phyloP scores from a whole-genome alignment of 2,888 invertebrate species.

The Drosophila paracracens region DNA sequence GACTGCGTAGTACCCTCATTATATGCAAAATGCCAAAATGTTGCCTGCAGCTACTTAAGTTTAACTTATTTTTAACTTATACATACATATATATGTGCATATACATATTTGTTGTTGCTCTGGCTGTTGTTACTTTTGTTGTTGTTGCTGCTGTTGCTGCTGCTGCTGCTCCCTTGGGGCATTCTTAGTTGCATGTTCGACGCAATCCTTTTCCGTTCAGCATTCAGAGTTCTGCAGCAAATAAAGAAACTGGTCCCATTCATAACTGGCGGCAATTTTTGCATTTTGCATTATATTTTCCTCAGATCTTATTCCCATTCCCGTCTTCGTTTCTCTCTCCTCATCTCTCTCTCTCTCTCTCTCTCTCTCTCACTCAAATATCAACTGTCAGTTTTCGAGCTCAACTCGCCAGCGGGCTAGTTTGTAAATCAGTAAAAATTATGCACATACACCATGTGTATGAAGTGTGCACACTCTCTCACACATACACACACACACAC shows the following conservation, averaged over 20 bases:
- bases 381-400: conserved; percentile 83
- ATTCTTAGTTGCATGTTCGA: conserved; percentile 80
- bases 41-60: conserved; percentile 73
- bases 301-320: conserved; percentile 45
- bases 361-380: conserved; percentile 56
- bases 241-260: conserved; percentile 81
- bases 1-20: conserved; percentile 66
- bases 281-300: conserved; percentile 74
- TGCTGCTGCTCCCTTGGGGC: conserved; percentile 47
- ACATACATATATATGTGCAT: conserved; percentile 49
- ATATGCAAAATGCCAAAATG: conserved; percentile 75
- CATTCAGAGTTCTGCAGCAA: conserved; percentile 56
- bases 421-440: conserved; percentile 83
- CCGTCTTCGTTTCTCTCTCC: conserved; percentile 26
- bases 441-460: conserved; percentile 65
- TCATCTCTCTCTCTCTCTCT: conserved; percentile 11
- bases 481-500: conserved; percentile 55
- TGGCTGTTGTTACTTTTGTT: conserved; percentile 14
- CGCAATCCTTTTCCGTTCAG: conserved; percentile 76
- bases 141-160: conserved; percentile 8
- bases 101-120: conserved; percentile 25
- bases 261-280: conserved; percentile 77
- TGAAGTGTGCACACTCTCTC: conserved; percentile 31
- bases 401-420: conserved; percentile 68
- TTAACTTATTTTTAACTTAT: conserved; percentile 80